These are phyloP conservation scores for Clupea harengus DNA, from an alignment of 2,113 vertebrate genomes.

Conservation along the genomic window DNA sequence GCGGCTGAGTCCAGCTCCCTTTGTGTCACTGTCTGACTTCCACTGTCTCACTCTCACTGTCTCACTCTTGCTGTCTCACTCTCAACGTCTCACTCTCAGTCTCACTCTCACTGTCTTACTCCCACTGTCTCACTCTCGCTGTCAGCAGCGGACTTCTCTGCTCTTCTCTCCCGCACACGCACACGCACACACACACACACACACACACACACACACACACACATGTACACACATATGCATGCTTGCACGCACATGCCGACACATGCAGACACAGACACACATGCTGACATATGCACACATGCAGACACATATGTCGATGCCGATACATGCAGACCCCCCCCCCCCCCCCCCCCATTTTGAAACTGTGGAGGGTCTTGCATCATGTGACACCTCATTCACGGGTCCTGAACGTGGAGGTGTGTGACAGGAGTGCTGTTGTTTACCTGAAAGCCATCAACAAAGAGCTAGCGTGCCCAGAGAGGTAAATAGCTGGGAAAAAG, in stretches of 20 bases:
- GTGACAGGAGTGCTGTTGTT: conserved; percentile 54
- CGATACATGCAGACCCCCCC: neutral
- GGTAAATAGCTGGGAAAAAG: conserved; percentile 65
- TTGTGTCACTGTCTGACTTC: conserved; percentile 47
- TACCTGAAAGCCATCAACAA: conserved; percentile 61
- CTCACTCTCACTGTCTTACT: conserved; percentile 47
- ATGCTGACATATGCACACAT: neutral
- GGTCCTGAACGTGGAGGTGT: conserved; percentile 18
- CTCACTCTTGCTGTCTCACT: conserved; percentile 43
- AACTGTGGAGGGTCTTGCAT: conserved; percentile 26
- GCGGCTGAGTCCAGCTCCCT: conserved; percentile 49
- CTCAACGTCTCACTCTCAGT: too few species aligned
- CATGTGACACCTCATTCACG: conserved; percentile 12
- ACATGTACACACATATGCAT: neutral
- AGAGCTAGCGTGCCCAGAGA: conserved; percentile 50
- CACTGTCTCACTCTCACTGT: too few species aligned
- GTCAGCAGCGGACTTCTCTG: conserved; percentile 3
- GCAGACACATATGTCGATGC: neutral
- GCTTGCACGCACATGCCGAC: neutral
- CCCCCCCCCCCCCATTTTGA: too few species aligned
- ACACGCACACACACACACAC: neutral
- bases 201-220: conserved; percentile 21
- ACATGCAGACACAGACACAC: neutral
- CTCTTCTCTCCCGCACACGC: neutral
- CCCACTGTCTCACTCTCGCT: too few species aligned